Base-by-base conservation (phyloP, 2,797 vertebrate species). In the Pangasius larnaudii region DNA sequence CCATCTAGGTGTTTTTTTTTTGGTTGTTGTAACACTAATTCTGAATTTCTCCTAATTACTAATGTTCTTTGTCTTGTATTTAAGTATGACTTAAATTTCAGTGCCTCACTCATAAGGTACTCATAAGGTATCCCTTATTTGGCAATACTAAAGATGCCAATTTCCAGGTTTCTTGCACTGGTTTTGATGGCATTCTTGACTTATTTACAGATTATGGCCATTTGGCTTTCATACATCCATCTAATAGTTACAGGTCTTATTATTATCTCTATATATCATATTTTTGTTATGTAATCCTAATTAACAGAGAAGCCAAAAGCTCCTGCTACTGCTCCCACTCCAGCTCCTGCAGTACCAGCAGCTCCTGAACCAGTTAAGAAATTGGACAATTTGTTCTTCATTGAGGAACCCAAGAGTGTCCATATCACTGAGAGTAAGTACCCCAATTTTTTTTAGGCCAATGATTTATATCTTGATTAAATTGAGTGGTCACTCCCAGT, bases 401-500 rank as follows among this genome's bases (percentile, higher is more conserved):
- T 99, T 7, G 97, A 98, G 92, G 97, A 99, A 91, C 98, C 98
- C 90, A 96, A 96, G 91, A 94, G 95, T 27, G 88, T 95, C 58
- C 95, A 96, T 89, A 94, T 97, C 22, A 91, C 95, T 11, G 99
- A 99, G 96, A 99, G 99, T 99, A 95, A 98, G 98, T 92, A 46
- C 18, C 6, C 51, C 58, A 4, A 5, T 19, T 36, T 49, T 3
- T 65, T 85, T 77, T 72, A 36, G 46, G 10, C 71, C 30, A 10
- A 39, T 33, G 49, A 1, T 72, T 58, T 72, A 53, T 63, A 49
- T 67, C 1, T 49, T 65, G 27, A 59, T 84, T 67, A 30, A 11
- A 49, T 65, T 65, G 16, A 59, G 33, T 59, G 30, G 8, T 24
- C 18, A 61, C 18, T 65, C 59, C 14, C 7, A 18, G 39, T 65